Base-by-base conservation (phyloP, 1,140 invertebrate genomes). In the Brachionus plicatilis region DNA sequence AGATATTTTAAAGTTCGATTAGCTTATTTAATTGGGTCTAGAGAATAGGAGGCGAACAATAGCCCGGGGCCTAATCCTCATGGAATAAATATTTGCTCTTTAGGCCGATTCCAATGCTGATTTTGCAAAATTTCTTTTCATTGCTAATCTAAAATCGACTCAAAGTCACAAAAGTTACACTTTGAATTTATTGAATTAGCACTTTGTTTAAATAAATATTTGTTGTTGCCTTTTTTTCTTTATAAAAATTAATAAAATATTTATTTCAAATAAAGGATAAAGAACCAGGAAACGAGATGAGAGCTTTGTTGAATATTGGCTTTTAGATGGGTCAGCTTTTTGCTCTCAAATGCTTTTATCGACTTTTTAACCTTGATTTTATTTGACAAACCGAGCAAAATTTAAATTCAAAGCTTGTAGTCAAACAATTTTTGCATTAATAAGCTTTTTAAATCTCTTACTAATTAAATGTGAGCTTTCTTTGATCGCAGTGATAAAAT, bases 171-270 rank as follows among this genome's bases (percentile, higher is more conserved):
- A 41, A 37, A 72, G 37, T 41, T 72, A 41, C 68, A 72, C 29
- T 72, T 11, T 33, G 66, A 68, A 68, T 33, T 68, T 68, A 33
- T 11, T 20, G 17, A 43, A 43, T 20, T 72, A 72, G 29, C 37
- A 41, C 41, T 72, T 72, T 72, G 68, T 72, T 72, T 43, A 20
- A 72, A 72, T 17, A 72, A 72, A 41, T 43, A 72, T 43, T 43
- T 43, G 41, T 14, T 41, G 11, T 68, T 68, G 45, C 45, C 45
- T 37, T 68, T 68, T 68, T 7, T 68, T 33, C 27, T 33, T 68
- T 33, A 41, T 37, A 41, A 68, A 65, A 68, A 29, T 68, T 68
- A 68, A 68, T 68, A 68, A 68, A 68, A 68, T 68, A 68, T 68
- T 68, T 27, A 68, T 68, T 68, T 68, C 33, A 72, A 41, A 41